These are phyloP conservation scores for Petrocephalus sullivani DNA, from an alignment of 2,797 vertebrate genomes.

Conservation along the genomic window DNA sequence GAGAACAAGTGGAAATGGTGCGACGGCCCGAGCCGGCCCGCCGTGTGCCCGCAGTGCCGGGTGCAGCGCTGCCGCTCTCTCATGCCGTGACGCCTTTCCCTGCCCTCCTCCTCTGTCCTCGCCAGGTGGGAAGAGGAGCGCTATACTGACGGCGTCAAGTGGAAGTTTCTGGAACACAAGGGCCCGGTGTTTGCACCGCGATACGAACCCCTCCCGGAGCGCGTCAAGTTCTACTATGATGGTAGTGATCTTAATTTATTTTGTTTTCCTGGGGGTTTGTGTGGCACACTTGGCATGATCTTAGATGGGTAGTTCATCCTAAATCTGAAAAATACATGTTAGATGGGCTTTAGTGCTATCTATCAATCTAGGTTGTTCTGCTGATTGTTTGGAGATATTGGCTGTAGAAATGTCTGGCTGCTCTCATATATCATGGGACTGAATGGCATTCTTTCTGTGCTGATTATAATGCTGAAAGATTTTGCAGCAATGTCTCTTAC, in stretches of 20 bases:
- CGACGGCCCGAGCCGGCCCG: slow-evolving; percentile 25
- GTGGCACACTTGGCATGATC: neutral
- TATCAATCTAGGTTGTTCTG: neutral
- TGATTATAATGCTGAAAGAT: neutral
- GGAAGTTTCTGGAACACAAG: slow-evolving; percentile 97
- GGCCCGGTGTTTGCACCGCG: slow-evolving; percentile 94
- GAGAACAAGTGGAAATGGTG: slow-evolving; percentile 99
- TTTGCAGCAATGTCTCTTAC: neutral
- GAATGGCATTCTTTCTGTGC: neutral
- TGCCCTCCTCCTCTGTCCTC: neutral
- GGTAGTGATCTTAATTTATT: slow-evolving; percentile 57
- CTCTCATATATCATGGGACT: neutral
- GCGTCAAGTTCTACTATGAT: slow-evolving; percentile 92
- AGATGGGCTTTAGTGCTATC: neutral
- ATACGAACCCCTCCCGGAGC: slow-evolving; percentile 84
- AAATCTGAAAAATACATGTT: too few relatives aligned
- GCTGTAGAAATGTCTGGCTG: neutral
- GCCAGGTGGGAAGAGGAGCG: slow-evolving; percentile 96
- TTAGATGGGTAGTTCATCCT: neutral
- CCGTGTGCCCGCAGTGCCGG: neutral
- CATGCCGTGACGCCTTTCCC: neutral
- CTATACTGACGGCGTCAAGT: slow-evolving; percentile 89
- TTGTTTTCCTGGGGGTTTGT: slow-evolving; percentile 27
- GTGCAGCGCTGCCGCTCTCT: neutral
- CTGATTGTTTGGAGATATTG: neutral